Evolutionary conservation across 2,888 invertebrate genomes (phyloP), one percentile per base, ranked within the genome.

Genomic region (Cataglyphis altisquamis): DNA sequence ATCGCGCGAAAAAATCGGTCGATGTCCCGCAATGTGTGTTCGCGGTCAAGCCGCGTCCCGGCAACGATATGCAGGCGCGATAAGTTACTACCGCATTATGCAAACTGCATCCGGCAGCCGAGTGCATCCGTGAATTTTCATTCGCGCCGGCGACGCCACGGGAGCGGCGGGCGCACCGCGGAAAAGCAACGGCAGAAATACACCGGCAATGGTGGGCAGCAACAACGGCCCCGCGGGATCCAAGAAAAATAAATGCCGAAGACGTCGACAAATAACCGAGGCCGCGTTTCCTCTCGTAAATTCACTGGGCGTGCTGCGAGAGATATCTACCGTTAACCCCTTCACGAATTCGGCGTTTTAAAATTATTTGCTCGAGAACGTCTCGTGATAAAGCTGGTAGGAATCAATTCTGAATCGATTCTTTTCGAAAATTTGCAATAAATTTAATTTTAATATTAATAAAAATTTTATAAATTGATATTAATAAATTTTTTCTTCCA

Each of bases 31-130:
- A 78, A 72, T 70, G 72, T 70, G 78, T 48, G 60, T 78, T 78
- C 72, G 72, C 78, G 78, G 78, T 78, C 78, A 78, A 60, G 70
- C 72, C 70, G 70, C 57, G 78, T 68, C 70, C 70, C 78, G 72
- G 78, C 78, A 78, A 78, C 77, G 82, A 77, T 75, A 77, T 77
- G 66, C 77, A 77, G 62, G 52, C 77, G 77, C 82, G 77, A 82
- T 82, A 82, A 82, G 67, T 82, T 82, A 82, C 78, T 77, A 48
- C 64, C 78, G 77, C 82, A 77, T 82, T 82, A 82, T 77, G 82
- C 82, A 77, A 82, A 82, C 82, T 67, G 77, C 77, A 82, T 82
- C 82, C 78, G 78, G 78, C 68, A 70, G 68, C 78, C 68, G 78
- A 70, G 78, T 39, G 78, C 78, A 78, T 78, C 78, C 78, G 78